Conservation (phyloP, 2,888 invertebrate genomes). For the Aromia moschata region DNA sequence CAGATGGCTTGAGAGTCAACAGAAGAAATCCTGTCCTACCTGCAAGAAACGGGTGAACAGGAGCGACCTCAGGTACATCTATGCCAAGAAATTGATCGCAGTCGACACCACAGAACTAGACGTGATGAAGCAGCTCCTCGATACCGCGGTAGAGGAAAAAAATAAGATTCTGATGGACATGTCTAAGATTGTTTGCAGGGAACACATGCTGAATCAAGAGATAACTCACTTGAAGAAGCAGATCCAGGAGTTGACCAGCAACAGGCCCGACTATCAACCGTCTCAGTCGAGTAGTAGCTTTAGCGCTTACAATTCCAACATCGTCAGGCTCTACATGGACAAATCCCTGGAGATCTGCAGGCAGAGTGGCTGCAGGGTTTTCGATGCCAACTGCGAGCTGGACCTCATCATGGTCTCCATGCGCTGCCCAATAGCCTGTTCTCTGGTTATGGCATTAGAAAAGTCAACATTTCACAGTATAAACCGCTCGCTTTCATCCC, state of each 20-base stretch:
- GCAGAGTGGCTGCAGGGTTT: constrained; percentile 81
- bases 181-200: constrained; percentile 62
- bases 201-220: constrained; percentile 61
- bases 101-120: constrained; percentile 83
- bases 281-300: constrained; percentile 5
- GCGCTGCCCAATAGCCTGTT: constrained; percentile 76
- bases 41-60: constrained; percentile 74
- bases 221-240: constrained; percentile 48
- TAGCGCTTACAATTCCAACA: constrained; percentile 9
- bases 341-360: constrained; percentile 74
- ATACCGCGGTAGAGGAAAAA: constrained; percentile 68
- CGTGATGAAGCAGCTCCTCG: constrained; percentile 70
- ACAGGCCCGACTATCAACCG: constrained; percentile 8
- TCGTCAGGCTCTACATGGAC: constrained; percentile 67
- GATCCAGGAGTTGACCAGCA: constrained; percentile 39
- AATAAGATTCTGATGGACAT: constrained; percentile 72
- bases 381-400: constrained; percentile 73
- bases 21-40: constrained; percentile 82
- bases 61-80: constrained; percentile 71
- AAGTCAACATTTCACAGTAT: constrained; percentile 74
- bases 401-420: constrained; percentile 79
- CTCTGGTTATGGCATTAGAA: constrained; percentile 82
- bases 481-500: constrained; percentile 74
- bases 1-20: constrained; percentile 73
- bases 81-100: constrained; percentile 78